Conservation (phyloP, 2,888 invertebrate species). For the Caenorhabditis wallacei region DNA sequence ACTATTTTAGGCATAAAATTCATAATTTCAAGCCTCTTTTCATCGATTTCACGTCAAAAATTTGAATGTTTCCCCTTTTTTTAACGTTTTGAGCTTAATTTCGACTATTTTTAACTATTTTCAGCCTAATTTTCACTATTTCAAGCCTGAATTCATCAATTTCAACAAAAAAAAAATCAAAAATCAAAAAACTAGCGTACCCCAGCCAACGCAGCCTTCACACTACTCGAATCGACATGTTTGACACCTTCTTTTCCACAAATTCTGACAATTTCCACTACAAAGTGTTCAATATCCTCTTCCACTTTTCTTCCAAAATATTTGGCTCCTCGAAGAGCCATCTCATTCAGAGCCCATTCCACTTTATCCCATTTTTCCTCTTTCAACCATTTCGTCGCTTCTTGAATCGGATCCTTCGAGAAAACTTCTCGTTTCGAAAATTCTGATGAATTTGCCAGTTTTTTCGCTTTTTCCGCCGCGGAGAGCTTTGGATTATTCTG, state of each 20-base stretch:
- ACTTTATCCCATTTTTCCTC: slow-evolving; percentile 66
- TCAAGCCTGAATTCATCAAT: too few relatives aligned
- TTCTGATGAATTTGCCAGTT: slow-evolving; percentile 60
- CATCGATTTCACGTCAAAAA: too few relatives aligned
- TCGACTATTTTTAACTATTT: too few relatives aligned
- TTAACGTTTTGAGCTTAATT: too few relatives aligned
- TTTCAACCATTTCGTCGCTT: slow-evolving; percentile 68
- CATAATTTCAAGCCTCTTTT: too few relatives aligned
- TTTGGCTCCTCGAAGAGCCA: slow-evolving; percentile 48
- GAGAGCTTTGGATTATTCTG: slow-evolving; percentile 40
- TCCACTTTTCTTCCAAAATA: slow-evolving; percentile 67
- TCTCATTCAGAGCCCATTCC: slow-evolving; percentile 72
- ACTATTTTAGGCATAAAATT: too few relatives aligned
- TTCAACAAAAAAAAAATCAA: too few relatives aligned
- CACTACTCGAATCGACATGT: slow-evolving; percentile 39
- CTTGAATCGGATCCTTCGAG: slow-evolving; percentile 73
- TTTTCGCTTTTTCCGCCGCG: slow-evolving; percentile 57
- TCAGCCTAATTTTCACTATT: background rate
- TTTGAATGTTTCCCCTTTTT: too few relatives aligned
- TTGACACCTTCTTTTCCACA: slow-evolving; percentile 44
- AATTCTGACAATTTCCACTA: slow-evolving; percentile 59
- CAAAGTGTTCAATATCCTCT: slow-evolving; percentile 72
- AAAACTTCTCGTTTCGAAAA: slow-evolving; percentile 67
- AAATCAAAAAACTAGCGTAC: too few relatives aligned
- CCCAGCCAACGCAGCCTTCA: slow-evolving; percentile 62